A percentile compares a stretch with the other conserved stretches of the same genome.
phyloP scores from a whole-genome alignment of 2,113 vertebrate species.

The Tinamus guttatus region DNA sequence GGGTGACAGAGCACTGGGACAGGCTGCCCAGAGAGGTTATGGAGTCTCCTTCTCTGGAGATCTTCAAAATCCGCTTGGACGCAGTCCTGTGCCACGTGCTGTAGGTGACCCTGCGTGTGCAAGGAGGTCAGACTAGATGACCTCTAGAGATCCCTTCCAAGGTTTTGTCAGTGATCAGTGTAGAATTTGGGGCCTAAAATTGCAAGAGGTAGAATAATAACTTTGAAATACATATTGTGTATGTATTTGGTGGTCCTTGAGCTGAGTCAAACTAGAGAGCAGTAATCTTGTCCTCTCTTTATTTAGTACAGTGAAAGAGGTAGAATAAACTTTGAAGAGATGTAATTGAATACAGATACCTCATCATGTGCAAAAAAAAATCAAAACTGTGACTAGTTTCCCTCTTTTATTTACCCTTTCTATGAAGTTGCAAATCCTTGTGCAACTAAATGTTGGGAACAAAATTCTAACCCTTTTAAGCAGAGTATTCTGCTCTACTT shows the following conservation, averaged over 20 bases:
- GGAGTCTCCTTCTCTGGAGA: no score
- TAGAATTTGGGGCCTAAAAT: not conserved
- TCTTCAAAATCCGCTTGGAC: no score
- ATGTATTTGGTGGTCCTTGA: not conserved
- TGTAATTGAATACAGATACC: not conserved
- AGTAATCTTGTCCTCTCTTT: not conserved
- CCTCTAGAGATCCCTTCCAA: no score
- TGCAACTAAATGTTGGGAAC: not conserved
- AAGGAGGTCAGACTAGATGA: no score
- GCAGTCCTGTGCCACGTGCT: no score
- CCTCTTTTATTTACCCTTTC: not conserved
- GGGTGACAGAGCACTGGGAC: no score
- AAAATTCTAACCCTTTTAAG: not conserved
- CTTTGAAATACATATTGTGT: no score
- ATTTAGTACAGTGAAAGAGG: not conserved
- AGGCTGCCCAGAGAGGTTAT: no score
- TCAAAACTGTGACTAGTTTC: not conserved
- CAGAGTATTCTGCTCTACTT: not conserved
- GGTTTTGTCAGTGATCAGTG: no score
- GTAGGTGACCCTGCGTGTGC: no score
- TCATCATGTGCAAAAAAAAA: not conserved
- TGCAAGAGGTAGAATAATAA: not conserved
- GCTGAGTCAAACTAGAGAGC: not conserved
- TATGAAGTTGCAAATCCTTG: not conserved
- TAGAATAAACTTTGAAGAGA: not conserved